Base-by-base conservation (phyloP, 1,140 invertebrate species). In the Himalopsyche phryganea region DNA sequence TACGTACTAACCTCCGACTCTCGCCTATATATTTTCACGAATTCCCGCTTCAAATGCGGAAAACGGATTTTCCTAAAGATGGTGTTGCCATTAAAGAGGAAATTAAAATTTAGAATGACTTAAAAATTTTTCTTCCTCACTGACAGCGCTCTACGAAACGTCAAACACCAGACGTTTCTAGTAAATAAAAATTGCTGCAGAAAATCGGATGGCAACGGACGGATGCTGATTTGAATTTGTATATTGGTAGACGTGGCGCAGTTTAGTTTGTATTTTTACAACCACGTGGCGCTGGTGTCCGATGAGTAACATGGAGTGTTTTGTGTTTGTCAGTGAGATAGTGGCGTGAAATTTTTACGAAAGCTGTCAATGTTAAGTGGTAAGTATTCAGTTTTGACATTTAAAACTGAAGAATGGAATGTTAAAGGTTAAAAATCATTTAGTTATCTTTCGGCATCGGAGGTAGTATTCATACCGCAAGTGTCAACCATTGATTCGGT, bases 311-410 rank as follows among this genome's bases (percentile, higher is more conserved):
- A 58, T 50, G 48, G 55, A 58, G 55, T 58, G 55, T 58, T 57
- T 57, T 58, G 55, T 50, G 55, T 50, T 58, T 50, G 55, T 58
- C 55, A 47, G 55, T 58, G 55, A 17, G 47, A 50, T 50, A 50
- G 47, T 46, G 48, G 47, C 42, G 41, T 58, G 48, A 58, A 51
- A 50, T 45, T 44, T n/a, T 18, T 58, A 50, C 23, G 55, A 58
- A 51, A 50, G 47, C 55, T 58, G 55, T 58, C 55, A 58, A 58
- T 58, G 47, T 50, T 58, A 58, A 58, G 48, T 58, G 55, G 55
- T 51, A 50, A 58, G 55, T 18, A 35, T 32, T 33, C 36, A 35
- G 36, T 50, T 18, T 20, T 40, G 28, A 40, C 4, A 5, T 33
- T 49, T 9, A 33, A 33, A 28, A 40, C n/a, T 3, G 11, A 40